Evolutionary conservation across 2,113 vertebrate species (phyloP).

Genomic region (Deroptyus accipitrinus): DNA sequence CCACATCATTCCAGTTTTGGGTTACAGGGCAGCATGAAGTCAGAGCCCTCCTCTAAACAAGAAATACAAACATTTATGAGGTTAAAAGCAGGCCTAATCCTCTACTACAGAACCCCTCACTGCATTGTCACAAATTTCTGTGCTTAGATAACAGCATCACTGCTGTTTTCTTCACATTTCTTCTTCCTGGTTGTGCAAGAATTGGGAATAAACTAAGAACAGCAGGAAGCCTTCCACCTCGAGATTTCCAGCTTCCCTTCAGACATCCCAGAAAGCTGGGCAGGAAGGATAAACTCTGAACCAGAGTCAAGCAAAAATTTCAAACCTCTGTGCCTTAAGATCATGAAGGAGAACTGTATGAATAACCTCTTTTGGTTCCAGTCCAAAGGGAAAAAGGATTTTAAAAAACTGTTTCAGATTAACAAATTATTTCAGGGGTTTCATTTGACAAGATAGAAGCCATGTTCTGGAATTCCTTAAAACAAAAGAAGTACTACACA

Average conservation of each 20-base stretch:
- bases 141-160: neutral
- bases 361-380: constrained; percentile 5
- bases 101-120: neutral
- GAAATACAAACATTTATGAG: constrained; percentile 10
- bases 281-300: neutral
- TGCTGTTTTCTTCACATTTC: constrained; percentile 5
- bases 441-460: neutral
- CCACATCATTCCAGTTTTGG: neutral
- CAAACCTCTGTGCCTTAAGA: neutral
- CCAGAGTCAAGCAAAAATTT: neutral
- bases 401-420: neutral
- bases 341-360: neutral
- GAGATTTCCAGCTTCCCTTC: neutral
- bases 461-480: neutral
- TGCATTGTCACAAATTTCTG: neutral
- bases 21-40: neutral
- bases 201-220: neutral
- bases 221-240: neutral
- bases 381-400: neutral
- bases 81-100: constrained; percentile 3
- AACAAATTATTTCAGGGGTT: neutral
- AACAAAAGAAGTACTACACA: neutral
- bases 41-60: constrained; percentile 3
- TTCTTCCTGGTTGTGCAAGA: neutral
- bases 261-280: neutral